Conservation (phyloP, 2,113 vertebrate genomes). For the Meles meles region DNA sequence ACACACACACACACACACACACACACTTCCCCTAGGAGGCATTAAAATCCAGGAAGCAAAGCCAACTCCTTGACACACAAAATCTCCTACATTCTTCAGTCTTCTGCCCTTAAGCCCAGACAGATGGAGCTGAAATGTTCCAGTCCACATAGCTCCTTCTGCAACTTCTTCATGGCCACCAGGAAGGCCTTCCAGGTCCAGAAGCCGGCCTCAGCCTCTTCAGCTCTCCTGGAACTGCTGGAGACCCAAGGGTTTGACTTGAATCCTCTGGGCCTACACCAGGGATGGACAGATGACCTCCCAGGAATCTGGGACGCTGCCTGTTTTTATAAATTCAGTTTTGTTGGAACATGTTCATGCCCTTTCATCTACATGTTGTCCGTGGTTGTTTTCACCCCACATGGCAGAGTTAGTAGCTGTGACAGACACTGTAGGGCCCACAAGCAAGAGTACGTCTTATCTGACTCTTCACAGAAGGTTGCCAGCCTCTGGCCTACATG, state of each 20-base stretch:
- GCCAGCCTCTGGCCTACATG: neutral
- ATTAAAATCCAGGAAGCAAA: neutral
- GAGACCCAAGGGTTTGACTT: neutral
- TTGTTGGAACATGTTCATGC: neutral
- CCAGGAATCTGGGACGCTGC: neutral
- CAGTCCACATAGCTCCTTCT: neutral
- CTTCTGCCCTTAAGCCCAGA: no score
- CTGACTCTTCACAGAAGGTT: neutral
- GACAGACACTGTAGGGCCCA: neutral
- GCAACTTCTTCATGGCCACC: accelerated
- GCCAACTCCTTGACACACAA: neutral
- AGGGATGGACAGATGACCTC: neutral
- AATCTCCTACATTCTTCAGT: neutral
- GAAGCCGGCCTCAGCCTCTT: neutral
- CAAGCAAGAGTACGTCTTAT: neutral
- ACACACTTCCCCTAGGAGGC: neutral
- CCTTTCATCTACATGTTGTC: neutral
- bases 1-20: neutral
- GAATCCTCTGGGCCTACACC: neutral
- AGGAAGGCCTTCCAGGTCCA: no score
- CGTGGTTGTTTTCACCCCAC: neutral
- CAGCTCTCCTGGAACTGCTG: neutral
- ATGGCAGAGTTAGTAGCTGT: neutral
- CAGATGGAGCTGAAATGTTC: neutral
- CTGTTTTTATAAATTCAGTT: neutral